Evolutionary conservation across 1,140 invertebrate species (phyloP).

Genomic region (Saccostrea cuccullata): DNA sequence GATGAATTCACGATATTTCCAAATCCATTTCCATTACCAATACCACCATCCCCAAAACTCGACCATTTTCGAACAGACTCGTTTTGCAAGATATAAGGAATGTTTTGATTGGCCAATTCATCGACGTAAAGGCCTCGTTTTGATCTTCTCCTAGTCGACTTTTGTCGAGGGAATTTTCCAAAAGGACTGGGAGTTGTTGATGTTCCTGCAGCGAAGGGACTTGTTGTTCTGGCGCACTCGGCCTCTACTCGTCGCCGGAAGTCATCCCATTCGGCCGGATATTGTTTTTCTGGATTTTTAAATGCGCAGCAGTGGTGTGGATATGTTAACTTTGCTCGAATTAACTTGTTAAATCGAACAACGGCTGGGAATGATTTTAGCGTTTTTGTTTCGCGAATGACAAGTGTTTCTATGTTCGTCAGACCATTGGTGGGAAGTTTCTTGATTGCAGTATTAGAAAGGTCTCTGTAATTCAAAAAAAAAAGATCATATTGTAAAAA

Average conservation of each 20-base stretch:
- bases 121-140: background rate
- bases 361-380: constrained; percentile 91
- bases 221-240: background rate
- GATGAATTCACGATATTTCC: background rate
- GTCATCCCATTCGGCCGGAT: constrained; percentile 82
- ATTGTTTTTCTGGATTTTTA: constrained; percentile 87
- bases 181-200: background rate
- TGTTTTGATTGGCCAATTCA: constrained; percentile 1
- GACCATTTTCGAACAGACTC: background rate
- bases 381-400: constrained; percentile 85
- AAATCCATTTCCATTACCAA: background rate
- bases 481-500: background rate
- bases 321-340: constrained; percentile 86
- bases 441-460: constrained; percentile 87
- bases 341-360: constrained; percentile 84
- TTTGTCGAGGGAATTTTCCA: background rate
- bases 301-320: constrained; percentile 95
- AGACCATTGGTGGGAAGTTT: constrained; percentile 87
- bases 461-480: constrained; percentile 81
- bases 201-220: background rate
- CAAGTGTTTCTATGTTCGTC: constrained; percentile 85
- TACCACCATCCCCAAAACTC: background rate
- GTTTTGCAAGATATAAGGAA: background rate
- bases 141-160: background rate
- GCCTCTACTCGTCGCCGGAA: background rate